Percentiles rank a stretch among this genome's conserved stretches.
Evolutionary conservation across 2,888 invertebrate species (phyloP).

Genomic region (Papilio protenor): DNA sequence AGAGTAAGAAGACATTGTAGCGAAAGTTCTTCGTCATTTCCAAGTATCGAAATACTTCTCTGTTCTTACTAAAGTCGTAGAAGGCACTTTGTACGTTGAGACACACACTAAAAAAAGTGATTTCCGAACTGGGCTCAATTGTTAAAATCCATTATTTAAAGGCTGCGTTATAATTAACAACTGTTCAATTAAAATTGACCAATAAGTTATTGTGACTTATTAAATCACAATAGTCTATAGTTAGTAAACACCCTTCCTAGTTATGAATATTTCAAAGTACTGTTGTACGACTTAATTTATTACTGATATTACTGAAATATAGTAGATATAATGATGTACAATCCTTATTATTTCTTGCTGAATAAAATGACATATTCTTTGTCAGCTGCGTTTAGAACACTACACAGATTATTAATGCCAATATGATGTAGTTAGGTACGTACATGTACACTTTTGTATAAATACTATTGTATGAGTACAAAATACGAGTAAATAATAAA

Average conservation of each 20-base stretch:
- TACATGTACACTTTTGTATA: not conserved
- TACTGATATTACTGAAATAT: slow-evolving; percentile 8
- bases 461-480: not conserved
- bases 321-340: slow-evolving; percentile 9
- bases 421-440: not conserved
- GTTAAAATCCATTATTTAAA: not conserved
- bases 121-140: not conserved
- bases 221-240: slow-evolving; percentile 5
- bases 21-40: too few species aligned
- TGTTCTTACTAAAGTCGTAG: not conserved
- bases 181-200: not conserved
- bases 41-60: too few species aligned
- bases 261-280: slow-evolving; percentile 4
- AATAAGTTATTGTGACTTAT: not conserved
- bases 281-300: slow-evolving; percentile 12
- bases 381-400: not conserved
- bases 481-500: too few species aligned
- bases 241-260: slow-evolving; percentile 18
- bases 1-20: too few species aligned
- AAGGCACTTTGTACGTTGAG: not conserved
- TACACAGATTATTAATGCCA: not conserved
- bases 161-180: not conserved
- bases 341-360: not conserved
- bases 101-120: too few species aligned
- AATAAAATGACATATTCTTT: slow-evolving; percentile 7